These are phyloP conservation scores for Podarcis cretensis DNA, from an alignment of 2,113 vertebrate genomes.

Conservation along the genomic window DNA sequence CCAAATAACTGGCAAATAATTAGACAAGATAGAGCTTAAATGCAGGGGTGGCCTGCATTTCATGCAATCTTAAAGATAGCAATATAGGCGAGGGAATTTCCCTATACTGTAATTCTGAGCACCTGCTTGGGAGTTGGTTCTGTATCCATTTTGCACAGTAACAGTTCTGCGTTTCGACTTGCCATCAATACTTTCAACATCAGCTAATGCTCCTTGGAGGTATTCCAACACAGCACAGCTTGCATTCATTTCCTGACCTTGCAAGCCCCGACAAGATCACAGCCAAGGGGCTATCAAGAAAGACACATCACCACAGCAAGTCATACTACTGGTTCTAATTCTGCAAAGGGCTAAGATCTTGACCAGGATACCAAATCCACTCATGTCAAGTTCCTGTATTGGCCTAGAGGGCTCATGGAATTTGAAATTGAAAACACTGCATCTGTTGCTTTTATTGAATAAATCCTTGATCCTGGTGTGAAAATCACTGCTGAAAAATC, in stretches of 20 bases:
- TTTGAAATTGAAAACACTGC: background rate
- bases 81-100: background rate
- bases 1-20: too few relatives aligned
- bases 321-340: background rate
- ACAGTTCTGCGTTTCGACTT: background rate
- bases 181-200: constrained; percentile 1
- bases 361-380: background rate
- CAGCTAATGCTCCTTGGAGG: background rate
- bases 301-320: background rate
- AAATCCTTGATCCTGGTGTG: too few relatives aligned
- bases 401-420: background rate
- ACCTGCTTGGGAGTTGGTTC: background rate
- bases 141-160: constrained; percentile 3
- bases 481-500: too few relatives aligned
- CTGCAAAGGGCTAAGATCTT: background rate
- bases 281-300: background rate
- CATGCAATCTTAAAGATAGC: background rate
- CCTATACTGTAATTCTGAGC: background rate
- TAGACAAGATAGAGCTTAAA: too few relatives aligned
- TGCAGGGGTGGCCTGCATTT: background rate
- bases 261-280: background rate
- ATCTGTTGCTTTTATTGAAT: background rate
- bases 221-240: background rate
- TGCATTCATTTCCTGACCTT: background rate
- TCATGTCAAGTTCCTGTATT: background rate